Percentiles rank a stretch among this genome's conserved stretches.
Conservation (phyloP, 1,140 invertebrate species). For the Parapsyche elsis region DNA sequence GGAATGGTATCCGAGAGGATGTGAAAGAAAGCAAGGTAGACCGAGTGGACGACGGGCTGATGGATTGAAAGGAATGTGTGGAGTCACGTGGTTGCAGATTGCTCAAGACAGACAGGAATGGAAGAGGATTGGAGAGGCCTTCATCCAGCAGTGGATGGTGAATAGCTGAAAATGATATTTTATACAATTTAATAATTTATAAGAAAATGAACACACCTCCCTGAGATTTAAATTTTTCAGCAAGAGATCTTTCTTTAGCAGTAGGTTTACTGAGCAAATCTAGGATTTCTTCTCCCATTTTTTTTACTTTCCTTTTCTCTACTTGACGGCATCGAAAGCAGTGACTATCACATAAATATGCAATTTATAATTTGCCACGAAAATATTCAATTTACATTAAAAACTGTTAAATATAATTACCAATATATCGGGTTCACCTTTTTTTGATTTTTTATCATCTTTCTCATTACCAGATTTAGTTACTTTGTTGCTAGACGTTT, state of each 20-base stretch:
- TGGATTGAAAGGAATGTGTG: too few relatives aligned
- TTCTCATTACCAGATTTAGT: conserved; percentile 56
- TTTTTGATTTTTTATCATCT: conserved; percentile 62
- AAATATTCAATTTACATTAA: neutral
- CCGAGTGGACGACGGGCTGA: too few relatives aligned
- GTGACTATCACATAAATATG: conserved; percentile 69
- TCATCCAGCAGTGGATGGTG: too few relatives aligned
- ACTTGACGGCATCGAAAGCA: conserved; percentile 93
- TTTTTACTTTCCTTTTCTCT: conserved; percentile 95
- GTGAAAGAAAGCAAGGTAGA: too few relatives aligned
- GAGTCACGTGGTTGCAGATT: too few relatives aligned
- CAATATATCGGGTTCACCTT: conserved; percentile 60
- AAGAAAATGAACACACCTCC: conserved; percentile 68
- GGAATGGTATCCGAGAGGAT: too few relatives aligned
- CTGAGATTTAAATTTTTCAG: conserved; percentile 95
- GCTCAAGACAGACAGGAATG: too few relatives aligned
- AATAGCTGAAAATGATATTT: neutral
- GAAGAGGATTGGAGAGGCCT: too few relatives aligned
- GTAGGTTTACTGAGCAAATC: conserved; percentile 95
- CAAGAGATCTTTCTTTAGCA: conserved; percentile 92
- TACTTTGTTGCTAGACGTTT: conserved; percentile 55
- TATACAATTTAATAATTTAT: neutral
- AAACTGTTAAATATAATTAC: conserved; percentile 38
- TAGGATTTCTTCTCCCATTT: conserved; percentile 95
- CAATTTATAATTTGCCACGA: neutral